phyloP scores from a whole-genome alignment of 2,797 vertebrate species.

The Enteromius viviparus region DNA sequence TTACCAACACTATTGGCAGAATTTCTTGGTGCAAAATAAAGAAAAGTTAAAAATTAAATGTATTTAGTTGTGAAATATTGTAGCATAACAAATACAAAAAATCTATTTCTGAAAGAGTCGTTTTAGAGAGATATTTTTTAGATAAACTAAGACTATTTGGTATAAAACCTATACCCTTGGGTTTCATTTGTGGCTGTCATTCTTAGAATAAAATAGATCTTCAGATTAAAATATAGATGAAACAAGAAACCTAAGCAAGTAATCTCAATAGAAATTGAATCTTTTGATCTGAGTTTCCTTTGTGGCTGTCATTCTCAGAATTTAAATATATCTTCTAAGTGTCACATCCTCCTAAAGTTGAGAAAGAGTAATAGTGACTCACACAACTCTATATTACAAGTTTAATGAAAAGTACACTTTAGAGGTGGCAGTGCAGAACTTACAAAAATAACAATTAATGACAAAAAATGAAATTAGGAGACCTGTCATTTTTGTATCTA shows the following conservation, averaged over 20 bases:
- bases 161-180: background rate
- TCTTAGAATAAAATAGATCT: background rate
- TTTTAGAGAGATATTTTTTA: background rate
- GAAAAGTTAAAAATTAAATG: background rate
- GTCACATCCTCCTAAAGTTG: background rate
- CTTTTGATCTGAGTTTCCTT: background rate
- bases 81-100: background rate
- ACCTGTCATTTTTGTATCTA: background rate
- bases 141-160: background rate
- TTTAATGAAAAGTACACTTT: background rate
- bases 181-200: background rate
- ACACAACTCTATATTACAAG: background rate
- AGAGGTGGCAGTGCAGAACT: background rate
- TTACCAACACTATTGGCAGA: background rate
- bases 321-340: too few relatives aligned
- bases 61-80: background rate
- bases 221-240: background rate
- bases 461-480: background rate
- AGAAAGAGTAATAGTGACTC: background rate
- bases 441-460: background rate
- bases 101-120: background rate
- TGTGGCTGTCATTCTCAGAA: slow-evolving; percentile 9
- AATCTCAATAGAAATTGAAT: background rate
- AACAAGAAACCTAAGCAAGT: background rate
- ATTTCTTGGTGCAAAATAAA: background rate